Evolutionary conservation across 2,113 vertebrate species (phyloP).

Genomic region (Nothocercus nigrocapillus): DNA sequence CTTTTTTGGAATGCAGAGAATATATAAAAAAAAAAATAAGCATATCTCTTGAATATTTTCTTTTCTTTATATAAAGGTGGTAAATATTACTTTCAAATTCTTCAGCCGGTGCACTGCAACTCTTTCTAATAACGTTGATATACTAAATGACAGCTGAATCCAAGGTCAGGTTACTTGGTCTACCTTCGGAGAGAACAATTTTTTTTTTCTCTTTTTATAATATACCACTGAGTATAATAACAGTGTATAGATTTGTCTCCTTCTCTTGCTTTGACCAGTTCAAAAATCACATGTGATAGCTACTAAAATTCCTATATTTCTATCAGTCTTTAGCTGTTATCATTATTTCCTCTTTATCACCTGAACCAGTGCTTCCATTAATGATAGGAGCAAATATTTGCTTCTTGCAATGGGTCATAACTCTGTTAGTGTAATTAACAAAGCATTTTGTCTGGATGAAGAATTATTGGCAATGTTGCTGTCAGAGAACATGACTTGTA

Average conservation of each 20-base stretch:
- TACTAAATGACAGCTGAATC: neutral
- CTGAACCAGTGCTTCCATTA: neutral
- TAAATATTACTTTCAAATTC: neutral
- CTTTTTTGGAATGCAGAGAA: neutral
- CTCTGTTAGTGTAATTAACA: neutral
- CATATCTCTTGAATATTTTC: neutral
- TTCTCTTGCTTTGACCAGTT: neutral
- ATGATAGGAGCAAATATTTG: neutral
- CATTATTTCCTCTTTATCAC: neutral
- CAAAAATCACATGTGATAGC: neutral
- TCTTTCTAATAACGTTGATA: neutral
- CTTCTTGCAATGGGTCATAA: neutral
- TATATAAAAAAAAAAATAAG: neutral
- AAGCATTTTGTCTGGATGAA: neutral
- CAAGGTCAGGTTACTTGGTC: neutral
- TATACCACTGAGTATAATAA: neutral
- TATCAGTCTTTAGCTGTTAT: neutral
- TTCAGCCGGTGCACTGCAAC: neutral
- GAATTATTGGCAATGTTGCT: neutral
- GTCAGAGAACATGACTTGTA: neutral
- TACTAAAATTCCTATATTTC: neutral
- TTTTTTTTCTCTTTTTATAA: neutral
- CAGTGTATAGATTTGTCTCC: fast-evolving
- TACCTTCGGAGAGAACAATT: neutral
- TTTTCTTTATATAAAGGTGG: neutral